These are phyloP conservation scores for Clarias magur DNA, from an alignment of 2,113 vertebrate species.

Conservation along the genomic window DNA sequence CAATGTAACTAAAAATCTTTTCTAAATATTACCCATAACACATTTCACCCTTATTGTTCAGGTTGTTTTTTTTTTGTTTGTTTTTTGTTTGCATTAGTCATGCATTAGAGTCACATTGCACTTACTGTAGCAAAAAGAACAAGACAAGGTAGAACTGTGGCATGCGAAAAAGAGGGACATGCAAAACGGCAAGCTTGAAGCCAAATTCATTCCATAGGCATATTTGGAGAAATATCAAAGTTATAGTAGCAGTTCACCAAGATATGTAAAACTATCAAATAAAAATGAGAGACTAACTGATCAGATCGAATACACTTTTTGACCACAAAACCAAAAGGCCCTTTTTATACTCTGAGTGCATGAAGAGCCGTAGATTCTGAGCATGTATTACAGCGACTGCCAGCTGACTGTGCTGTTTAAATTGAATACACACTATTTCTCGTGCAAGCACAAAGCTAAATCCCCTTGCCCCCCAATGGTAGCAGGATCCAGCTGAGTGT, in stretches of 20 bases:
- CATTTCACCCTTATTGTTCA: conserved; percentile 27
- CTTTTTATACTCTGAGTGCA: conserved; percentile 30
- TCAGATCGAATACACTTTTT: neutral
- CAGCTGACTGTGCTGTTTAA: neutral
- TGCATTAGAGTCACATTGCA: conserved; percentile 47
- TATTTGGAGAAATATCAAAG: conserved; percentile 46
- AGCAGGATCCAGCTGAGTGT: conserved; percentile 32
- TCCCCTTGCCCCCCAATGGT: conserved; percentile 12
- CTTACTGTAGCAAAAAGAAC: conserved; percentile 27
- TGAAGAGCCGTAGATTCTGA: conserved; percentile 29
- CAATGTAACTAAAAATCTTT: conserved; percentile 36
- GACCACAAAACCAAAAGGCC: neutral
- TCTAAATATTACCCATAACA: conserved; percentile 32
- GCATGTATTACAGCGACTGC: conserved; percentile 27
- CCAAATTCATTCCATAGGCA: conserved; percentile 48
- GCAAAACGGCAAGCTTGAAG: conserved; percentile 46
- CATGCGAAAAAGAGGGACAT: conserved; percentile 49
- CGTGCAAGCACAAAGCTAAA: conserved; percentile 28
- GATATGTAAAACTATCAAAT: conserved; percentile 10
- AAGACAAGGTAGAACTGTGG: conserved; percentile 46
- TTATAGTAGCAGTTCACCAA: conserved; percentile 40
- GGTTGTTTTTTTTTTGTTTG: neutral
- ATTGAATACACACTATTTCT: conserved; percentile 9
- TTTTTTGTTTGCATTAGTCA: conserved; percentile 45
- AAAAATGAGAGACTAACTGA: conserved; percentile 17